Percentiles rank a stretch among this genome's conserved stretches.
phyloP scores from a whole-genome alignment of 2,888 invertebrate species.

The Adineta ricciae region DNA sequence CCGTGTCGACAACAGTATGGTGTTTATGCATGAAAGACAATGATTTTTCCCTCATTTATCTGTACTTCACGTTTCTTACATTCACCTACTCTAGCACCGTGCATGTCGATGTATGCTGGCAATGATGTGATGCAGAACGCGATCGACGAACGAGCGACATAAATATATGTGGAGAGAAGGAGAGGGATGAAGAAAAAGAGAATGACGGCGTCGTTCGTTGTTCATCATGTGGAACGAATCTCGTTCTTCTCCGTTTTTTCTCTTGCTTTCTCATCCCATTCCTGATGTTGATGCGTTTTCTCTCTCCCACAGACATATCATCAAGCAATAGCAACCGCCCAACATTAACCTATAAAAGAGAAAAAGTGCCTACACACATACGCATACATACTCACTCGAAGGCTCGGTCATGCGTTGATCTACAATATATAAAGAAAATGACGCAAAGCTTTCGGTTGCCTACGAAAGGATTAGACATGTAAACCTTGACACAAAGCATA shows the following conservation, averaged over 20 bases:
- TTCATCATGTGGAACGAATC: constrained; percentile 22
- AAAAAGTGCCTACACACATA: background rate
- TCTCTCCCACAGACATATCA: background rate
- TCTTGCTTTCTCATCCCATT: background rate
- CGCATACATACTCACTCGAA: background rate
- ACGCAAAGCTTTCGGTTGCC: background rate
- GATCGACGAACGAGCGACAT: background rate
- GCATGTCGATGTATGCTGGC: background rate
- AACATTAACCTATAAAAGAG: background rate
- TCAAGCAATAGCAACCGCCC: background rate
- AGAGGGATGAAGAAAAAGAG: background rate
- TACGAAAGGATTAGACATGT: background rate
- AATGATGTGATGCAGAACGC: background rate
- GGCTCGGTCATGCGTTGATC: background rate
- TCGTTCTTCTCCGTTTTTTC: background rate
- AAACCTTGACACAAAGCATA: background rate
- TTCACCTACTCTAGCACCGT: background rate
- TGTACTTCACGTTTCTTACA: background rate
- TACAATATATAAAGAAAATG: background rate
- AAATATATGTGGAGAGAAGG: background rate
- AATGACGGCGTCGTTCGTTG: constrained; percentile 4
- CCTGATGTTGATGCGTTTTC: background rate
- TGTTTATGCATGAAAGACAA: constrained; percentile 5
- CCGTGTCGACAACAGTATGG: background rate
- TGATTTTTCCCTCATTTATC: background rate